These are phyloP conservation scores for Ophioninae sp. DNA, from an alignment of 2,888 invertebrate species.

Conservation along the genomic window DNA sequence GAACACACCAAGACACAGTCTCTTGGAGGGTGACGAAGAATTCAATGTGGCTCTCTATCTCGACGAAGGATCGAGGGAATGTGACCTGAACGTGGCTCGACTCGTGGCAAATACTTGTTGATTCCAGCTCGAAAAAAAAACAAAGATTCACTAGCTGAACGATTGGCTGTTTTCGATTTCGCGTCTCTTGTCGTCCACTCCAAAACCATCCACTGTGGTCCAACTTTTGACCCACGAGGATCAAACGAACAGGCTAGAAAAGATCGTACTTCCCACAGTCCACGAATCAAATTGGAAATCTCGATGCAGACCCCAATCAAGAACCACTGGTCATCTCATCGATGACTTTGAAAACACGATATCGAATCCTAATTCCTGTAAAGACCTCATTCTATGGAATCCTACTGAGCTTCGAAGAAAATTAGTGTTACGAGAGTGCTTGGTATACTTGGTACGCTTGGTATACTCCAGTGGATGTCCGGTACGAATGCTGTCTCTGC, in stretches of 20 bases:
- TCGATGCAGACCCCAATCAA: background rate
- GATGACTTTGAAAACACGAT: background rate
- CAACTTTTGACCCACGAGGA: background rate
- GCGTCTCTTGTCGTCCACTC: no score
- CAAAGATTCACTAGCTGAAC: constrained; percentile 44
- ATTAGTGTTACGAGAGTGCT: background rate
- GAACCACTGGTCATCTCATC: background rate
- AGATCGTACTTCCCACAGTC: background rate
- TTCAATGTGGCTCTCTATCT: constrained; percentile 28
- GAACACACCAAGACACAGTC: constrained; percentile 15
- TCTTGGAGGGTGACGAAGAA: constrained; percentile 42
- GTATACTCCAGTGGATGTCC: constrained; percentile 15
- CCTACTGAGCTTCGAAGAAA: background rate
- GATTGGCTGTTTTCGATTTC: constrained; percentile 42
- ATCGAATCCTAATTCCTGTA: background rate
- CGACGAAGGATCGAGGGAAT: constrained; percentile 7
- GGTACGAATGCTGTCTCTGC: constrained; percentile 48
- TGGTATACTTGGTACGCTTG: background rate
- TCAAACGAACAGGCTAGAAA: background rate
- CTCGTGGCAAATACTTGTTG: constrained; percentile 73
- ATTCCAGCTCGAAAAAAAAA: constrained; percentile 66
- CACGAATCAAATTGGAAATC: background rate
- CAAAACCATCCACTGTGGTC: background rate
- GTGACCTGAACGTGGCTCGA: background rate
- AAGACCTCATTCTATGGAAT: background rate